Evolutionary conservation across 35 echinoderm and acorn worm genomes (phyloP).

Genomic region (Anneissia japonica): DNA sequence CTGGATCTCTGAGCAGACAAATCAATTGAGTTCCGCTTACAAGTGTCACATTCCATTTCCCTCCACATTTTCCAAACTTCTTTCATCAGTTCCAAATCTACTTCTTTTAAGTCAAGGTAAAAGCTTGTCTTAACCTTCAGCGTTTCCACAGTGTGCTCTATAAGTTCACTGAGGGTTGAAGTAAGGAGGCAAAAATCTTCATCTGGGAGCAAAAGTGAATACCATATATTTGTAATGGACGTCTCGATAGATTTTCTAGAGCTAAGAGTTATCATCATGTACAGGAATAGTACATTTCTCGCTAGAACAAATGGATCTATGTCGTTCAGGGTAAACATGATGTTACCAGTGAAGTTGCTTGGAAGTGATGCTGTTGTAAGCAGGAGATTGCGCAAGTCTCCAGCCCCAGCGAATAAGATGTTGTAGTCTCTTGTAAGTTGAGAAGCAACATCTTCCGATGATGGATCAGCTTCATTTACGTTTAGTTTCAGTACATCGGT

Average conservation of each 20-base stretch:
- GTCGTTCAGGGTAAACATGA: slow-evolving; percentile 44
- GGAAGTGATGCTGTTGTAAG: slow-evolving; percentile 53
- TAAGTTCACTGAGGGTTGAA: not conserved
- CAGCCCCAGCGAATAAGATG: slow-evolving; percentile 39
- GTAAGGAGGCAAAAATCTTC: slow-evolving; percentile 22
- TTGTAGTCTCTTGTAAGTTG: not conserved
- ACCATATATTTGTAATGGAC: slow-evolving; percentile 30
- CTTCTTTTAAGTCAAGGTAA: not conserved
- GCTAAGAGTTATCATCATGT: slow-evolving; percentile 29
- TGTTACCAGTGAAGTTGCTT: slow-evolving; percentile 28
- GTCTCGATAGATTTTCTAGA: not conserved
- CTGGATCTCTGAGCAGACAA: not conserved
- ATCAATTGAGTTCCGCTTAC: not conserved
- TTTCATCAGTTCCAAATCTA: not conserved
- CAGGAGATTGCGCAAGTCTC: slow-evolving; percentile 40
- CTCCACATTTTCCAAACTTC: not conserved
- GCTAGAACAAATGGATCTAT: slow-evolving; percentile 43
- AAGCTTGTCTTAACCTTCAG: not conserved
- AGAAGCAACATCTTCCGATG: not conserved
- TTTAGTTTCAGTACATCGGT: slow-evolving; percentile 46
- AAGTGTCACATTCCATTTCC: not conserved
- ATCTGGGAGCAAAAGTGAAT: slow-evolving; percentile 33
- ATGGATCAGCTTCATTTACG: slow-evolving; percentile 27
- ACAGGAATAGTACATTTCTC: slow-evolving; percentile 63
- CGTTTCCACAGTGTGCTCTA: not conserved